Conservation (phyloP, 1,140 invertebrate genomes). For the Rhopalosiphum maidis region DNA sequence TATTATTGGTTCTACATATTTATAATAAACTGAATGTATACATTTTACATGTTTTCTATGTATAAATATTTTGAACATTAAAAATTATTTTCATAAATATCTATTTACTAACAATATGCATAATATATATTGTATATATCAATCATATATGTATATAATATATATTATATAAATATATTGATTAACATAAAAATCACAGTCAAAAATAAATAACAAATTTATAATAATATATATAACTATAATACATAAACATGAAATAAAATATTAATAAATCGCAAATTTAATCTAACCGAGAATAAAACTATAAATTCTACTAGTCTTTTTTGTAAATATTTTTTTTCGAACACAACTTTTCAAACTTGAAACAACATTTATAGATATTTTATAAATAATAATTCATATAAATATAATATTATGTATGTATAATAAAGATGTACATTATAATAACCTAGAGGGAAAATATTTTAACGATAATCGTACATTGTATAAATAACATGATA, state of each 20-base stretch:
- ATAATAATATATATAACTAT: conserved; percentile 43
- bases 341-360: conserved; percentile 47
- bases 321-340: conserved; percentile 41
- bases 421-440: background rate
- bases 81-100: conserved; percentile 28
- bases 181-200: conserved; percentile 54
- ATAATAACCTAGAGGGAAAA: conserved; percentile 14
- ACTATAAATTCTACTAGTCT: conserved; percentile 20
- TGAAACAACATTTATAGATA: conserved; percentile 52
- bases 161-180: conserved; percentile 7
- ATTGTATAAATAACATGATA: conserved; percentile 4
- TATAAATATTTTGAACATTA: conserved; percentile 27
- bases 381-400: conserved; percentile 18
- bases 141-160: background rate
- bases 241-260: conserved; percentile 40
- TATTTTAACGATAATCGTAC: background rate
- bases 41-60: background rate
- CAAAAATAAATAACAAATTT: conserved; percentile 55
- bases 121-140: background rate
- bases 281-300: conserved; percentile 18
- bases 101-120: conserved; percentile 19
- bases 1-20: conserved; percentile 9
- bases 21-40: conserved; percentile 18
- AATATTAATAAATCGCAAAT: conserved; percentile 28
- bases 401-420: background rate